These are phyloP conservation scores for Urocyon cinereoargenteus DNA, from an alignment of 2,797 vertebrate genomes.

Conservation along the genomic window DNA sequence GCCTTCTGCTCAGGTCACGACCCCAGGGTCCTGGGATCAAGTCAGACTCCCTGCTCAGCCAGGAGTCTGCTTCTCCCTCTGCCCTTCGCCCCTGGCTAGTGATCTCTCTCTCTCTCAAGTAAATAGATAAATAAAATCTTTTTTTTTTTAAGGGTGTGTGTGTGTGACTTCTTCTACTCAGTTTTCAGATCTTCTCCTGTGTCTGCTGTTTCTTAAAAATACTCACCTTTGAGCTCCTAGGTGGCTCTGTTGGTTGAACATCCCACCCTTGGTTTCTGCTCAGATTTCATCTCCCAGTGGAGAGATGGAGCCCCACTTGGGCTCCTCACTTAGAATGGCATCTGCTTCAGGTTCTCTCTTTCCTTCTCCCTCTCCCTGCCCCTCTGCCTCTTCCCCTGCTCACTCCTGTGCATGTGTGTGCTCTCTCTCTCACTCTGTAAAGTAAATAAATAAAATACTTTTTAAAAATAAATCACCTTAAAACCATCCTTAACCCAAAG, in stretches of 20 bases:
- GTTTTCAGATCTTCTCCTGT: neutral
- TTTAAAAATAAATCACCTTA: neutral
- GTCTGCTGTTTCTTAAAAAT: neutral
- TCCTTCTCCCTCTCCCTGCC: neutral
- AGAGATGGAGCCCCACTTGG: neutral
- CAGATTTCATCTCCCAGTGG: neutral
- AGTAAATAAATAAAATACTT: neutral
- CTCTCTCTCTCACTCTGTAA: neutral
- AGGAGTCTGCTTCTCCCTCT: too few species aligned
- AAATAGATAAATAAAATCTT: too few species aligned
- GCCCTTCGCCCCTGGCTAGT: too few species aligned
- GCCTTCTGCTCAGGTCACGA: too few species aligned
- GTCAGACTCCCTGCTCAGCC: too few species aligned
- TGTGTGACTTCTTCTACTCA: neutral
- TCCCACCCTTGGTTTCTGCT: neutral
- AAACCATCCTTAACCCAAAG: neutral
- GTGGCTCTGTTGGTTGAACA: neutral
- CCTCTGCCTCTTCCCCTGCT: neutral
- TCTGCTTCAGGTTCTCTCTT: neutral
- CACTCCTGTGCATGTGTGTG: neutral
- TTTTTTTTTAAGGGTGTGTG: too few species aligned
- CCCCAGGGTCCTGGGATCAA: too few species aligned
- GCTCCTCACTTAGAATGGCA: neutral
- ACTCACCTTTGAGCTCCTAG: neutral
- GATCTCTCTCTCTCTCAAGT: too few species aligned